Base-by-base conservation (phyloP, 1,140 invertebrate genomes). In the Zaprionus capensis region DNA sequence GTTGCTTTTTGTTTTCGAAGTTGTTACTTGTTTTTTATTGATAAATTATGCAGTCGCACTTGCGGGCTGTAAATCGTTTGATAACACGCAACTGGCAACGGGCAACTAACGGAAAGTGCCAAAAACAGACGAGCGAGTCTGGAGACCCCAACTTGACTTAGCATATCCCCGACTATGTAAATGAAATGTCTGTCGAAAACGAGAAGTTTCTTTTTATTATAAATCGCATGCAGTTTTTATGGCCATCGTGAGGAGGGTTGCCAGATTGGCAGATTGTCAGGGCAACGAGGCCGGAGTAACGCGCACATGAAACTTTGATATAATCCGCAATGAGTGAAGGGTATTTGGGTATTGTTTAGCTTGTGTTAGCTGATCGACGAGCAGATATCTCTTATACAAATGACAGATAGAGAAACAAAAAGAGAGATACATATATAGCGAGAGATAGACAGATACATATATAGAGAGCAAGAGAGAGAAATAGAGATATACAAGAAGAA, bases 1-100 rank as follows among this genome's bases (percentile, higher is more conserved):
- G 15, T 15, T 61, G 46, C 28, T 38, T 24, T 31, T 61, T 7
- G 26, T 51, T n/a, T 53, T 55, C 9, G 38, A 59, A 24, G 73
- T 79, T 85, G 74, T 62, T 86, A 58, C 57, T 75, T 70, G 59
- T 63, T 82, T 85, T 83, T 86, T 80, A 87, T 88, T 87, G 84
- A 88, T 88, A 88, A 87, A 81, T 87, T 87, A 87, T 87, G 85
- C 84, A 87, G 84, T 90, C 84, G 78, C 84, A 88, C 84, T 87
- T 88, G 84, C 80, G 84, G 84, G 68, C 76, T 84, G 81, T 84
- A 87, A 87, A 88, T 87, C 81, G 84, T 87, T 87, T 90, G 85
- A 90, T 87, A 87, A 90, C 85, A 87, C 81, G 84, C 85, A 88
- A 90, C 80, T 73, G 31, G 31, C 31, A 34, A 31, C 72, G 78